Conservation (phyloP, 2,888 invertebrate genomes). For the Cremastobaeus sp. region DNA sequence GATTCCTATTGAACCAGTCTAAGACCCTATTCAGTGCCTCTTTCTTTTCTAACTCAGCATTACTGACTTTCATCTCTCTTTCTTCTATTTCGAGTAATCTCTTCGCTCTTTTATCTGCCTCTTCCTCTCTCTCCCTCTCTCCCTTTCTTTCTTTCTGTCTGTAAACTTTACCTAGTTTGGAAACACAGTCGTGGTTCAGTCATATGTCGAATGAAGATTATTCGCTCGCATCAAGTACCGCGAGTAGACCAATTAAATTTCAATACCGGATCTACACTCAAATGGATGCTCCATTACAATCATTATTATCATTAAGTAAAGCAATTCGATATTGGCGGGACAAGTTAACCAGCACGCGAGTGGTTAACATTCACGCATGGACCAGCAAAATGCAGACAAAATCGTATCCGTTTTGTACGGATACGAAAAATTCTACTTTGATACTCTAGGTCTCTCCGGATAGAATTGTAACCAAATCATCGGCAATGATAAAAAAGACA, state of each 20-base stretch:
- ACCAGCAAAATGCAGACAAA: constrained; percentile 18
- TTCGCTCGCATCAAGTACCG: constrained; percentile 62
- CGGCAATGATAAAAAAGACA: background rate
- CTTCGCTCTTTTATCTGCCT: constrained; percentile 61
- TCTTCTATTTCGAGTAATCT: background rate
- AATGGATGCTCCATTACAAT: constrained; percentile 35
- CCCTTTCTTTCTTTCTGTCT: constrained; percentile 65
- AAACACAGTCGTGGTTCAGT: constrained; percentile 78
- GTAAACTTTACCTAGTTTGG: constrained; percentile 78
- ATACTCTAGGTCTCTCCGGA: no score
- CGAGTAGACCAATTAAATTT: constrained; percentile 64
- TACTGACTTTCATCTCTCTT: constrained; percentile 14
- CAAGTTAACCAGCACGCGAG: background rate
- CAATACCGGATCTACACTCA: constrained; percentile 44
- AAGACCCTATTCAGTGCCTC: background rate
- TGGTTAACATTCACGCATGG: constrained; percentile 5
- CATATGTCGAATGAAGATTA: constrained; percentile 68
- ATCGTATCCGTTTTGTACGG: background rate
- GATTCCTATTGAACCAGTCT: no score
- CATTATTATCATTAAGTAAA: constrained; percentile 8
- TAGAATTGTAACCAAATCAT: no score
- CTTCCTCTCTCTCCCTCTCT: constrained; percentile 69
- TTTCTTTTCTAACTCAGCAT: background rate
- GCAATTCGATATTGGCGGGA: constrained; percentile 7
- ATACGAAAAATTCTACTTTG: no score